A percentile compares a stretch with the other conserved stretches of the same genome.
phyloP scores from a whole-genome alignment of 2,797 vertebrate species.

The Choloepus didactylus region DNA sequence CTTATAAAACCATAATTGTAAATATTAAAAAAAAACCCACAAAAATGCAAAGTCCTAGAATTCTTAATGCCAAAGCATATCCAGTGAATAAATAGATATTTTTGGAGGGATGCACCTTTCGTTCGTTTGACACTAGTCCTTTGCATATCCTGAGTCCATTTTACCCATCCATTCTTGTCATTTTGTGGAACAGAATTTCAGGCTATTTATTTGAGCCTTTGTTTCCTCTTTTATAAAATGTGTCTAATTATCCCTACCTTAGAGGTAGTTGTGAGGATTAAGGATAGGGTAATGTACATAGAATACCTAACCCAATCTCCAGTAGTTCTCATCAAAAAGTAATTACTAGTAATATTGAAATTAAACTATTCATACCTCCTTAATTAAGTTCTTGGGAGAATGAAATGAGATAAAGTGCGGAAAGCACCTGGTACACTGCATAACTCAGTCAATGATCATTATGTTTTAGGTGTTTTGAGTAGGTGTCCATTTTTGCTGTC shows the following conservation, averaged over 20 bases:
- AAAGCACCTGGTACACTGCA: neutral
- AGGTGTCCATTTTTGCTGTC: neutral
- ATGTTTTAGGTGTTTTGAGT: neutral
- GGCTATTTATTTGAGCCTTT: conserved; percentile 38
- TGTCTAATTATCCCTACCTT: conserved; percentile 14
- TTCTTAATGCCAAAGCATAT: neutral
- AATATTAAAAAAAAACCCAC: no score
- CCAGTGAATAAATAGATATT: neutral
- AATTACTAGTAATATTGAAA: conserved; percentile 8
- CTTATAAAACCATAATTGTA: no score
- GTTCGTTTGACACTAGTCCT: neutral
- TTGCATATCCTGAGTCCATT: neutral
- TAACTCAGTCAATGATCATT: neutral
- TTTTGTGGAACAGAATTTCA: neutral
- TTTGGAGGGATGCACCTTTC: neutral
- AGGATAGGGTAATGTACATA: neutral
- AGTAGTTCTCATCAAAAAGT: conserved; percentile 36
- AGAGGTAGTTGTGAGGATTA: conserved; percentile 35
- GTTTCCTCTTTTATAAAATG: conserved; percentile 31
- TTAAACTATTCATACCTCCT: neutral
- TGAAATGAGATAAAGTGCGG: neutral
- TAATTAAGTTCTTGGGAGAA: conserved; percentile 33
- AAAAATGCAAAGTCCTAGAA: neutral
- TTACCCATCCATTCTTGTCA: neutral
- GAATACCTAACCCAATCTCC: neutral